A percentile compares a stretch with the other conserved stretches of the same genome.
Evolutionary conservation across 1,140 invertebrate genomes (phyloP).

Genomic region (Brachionus manjavacas): DNA sequence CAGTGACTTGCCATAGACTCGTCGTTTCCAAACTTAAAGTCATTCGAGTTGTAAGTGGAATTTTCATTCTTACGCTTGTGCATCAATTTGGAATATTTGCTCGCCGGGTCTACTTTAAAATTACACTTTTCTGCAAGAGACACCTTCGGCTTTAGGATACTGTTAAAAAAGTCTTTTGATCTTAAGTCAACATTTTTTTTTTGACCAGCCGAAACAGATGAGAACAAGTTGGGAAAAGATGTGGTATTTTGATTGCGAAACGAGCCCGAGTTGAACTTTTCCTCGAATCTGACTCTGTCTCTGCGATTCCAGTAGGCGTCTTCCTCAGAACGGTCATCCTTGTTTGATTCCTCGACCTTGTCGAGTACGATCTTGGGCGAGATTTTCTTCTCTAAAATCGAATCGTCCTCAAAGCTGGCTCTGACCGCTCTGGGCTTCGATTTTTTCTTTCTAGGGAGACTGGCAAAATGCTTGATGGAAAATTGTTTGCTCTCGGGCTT

Average conservation of each 20-base stretch:
- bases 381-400: background rate
- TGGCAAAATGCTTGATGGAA: background rate
- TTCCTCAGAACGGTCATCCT: background rate
- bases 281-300: background rate
- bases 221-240: slow-evolving; percentile 15
- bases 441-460: background rate
- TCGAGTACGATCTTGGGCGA: background rate
- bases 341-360: background rate
- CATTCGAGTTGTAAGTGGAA: background rate
- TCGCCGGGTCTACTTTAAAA: background rate
- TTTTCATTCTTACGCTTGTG: background rate
- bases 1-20: background rate
- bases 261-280: background rate
- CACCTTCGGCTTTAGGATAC: background rate
- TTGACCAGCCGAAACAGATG: background rate
- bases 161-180: background rate
- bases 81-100: background rate
- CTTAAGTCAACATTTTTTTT: background rate
- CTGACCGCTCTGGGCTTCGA: background rate
- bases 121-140: background rate
- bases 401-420: background rate
- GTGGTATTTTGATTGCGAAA: background rate
- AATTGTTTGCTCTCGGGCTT: background rate
- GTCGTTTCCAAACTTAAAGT: background rate
- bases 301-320: background rate